phyloP scores from a whole-genome alignment of 2,797 vertebrate species.

The Lagocephalus sceleratus region DNA sequence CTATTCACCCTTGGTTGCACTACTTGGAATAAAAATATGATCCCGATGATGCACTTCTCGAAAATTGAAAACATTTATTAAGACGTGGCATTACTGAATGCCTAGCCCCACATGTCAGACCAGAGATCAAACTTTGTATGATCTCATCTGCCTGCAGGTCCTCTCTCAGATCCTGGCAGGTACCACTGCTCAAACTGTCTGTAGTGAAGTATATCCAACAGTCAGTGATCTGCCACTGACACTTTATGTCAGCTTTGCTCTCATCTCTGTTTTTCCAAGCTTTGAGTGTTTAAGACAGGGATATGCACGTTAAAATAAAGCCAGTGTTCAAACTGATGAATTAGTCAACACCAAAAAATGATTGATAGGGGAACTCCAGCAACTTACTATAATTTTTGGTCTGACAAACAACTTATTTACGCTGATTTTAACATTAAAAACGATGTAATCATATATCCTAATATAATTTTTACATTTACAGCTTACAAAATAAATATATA shows the following conservation, averaged over 20 bases:
- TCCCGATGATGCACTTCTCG: constrained; percentile 1
- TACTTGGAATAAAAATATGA: not conserved
- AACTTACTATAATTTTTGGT: not conserved
- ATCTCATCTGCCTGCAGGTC: constrained; percentile 49
- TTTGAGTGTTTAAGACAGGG: constrained; percentile 6
- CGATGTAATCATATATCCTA: too few species aligned
- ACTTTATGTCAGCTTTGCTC: constrained; percentile 31
- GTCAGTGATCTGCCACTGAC: constrained; percentile 42
- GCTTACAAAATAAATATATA: too few species aligned
- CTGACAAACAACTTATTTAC: too few species aligned
- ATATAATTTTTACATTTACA: too few species aligned
- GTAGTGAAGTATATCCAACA: constrained; percentile 41
- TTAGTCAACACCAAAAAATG: constrained; percentile 4
- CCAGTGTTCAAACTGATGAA: constrained; percentile 4
- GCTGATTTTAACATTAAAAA: too few species aligned
- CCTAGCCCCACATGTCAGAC: constrained; percentile 51
- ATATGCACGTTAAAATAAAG: not conserved
- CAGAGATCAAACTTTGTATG: constrained; percentile 17
- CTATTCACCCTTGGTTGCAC: too few species aligned
- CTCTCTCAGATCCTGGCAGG: constrained; percentile 50
- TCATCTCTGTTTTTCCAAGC: constrained; percentile 16
- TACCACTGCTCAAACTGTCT: constrained; percentile 23
- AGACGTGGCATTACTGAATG: constrained; percentile 39
- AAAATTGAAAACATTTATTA: constrained; percentile 15
- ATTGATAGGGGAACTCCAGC: constrained; percentile 19